phyloP scores from a whole-genome alignment of 2,888 invertebrate genomes.

The Creontiades dilutus region DNA sequence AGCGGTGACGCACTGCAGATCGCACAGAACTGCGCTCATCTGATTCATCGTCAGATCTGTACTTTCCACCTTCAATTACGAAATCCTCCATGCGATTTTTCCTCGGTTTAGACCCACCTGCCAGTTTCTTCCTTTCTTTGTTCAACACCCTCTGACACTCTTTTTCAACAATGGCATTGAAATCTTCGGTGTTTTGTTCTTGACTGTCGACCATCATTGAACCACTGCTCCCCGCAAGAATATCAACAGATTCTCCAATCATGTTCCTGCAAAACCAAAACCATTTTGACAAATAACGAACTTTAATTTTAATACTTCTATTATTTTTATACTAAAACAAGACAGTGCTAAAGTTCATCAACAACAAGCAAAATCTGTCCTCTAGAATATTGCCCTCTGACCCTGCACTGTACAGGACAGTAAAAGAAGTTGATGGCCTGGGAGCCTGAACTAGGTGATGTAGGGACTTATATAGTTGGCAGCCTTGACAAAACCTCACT shows the following conservation, averaged over 20 bases:
- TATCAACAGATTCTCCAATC: constrained; percentile 48
- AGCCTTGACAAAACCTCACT: no score
- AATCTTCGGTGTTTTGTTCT: constrained; percentile 46
- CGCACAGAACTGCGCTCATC: background rate
- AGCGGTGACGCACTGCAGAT: background rate
- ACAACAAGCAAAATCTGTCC: no score
- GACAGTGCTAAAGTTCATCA: background rate
- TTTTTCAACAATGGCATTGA: constrained; percentile 51
- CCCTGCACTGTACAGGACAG: no score
- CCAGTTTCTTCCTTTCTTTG: background rate
- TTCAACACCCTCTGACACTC: constrained; percentile 44
- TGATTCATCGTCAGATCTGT: background rate
- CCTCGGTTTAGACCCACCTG: background rate
- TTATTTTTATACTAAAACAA: no score
- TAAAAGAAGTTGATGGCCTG: no score
- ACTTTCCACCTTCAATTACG: background rate
- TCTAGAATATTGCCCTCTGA: no score
- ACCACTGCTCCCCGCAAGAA: background rate
- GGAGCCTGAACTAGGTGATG: no score
- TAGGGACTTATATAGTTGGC: no score
- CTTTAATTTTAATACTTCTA: no score
- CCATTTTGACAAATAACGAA: no score
- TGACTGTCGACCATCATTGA: background rate
- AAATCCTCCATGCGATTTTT: background rate
- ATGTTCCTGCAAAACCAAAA: background rate